Percentiles rank a stretch among this genome's conserved stretches.
These are phyloP conservation scores for Oryzias curvinotus DNA, from an alignment of 2,113 vertebrate species.

Conservation along the genomic window DNA sequence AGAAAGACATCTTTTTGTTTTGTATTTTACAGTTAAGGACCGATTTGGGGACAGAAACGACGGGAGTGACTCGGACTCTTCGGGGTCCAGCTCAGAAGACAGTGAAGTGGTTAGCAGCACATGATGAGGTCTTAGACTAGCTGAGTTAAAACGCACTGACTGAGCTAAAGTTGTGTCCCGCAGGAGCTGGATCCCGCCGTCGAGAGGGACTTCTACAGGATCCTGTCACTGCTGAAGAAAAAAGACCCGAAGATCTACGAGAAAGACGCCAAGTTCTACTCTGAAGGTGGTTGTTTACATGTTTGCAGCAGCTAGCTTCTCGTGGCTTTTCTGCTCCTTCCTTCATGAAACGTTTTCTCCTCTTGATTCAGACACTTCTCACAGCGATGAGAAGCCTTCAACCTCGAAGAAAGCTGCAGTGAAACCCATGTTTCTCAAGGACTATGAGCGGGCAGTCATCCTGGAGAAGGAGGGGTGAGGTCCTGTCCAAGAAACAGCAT, in stretches of 20 bases:
- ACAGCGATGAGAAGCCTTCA: conserved; percentile 43
- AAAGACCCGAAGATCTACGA: conserved; percentile 89
- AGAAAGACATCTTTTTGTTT: not conserved
- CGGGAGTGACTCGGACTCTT: conserved; percentile 70
- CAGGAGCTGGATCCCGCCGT: conserved; percentile 83
- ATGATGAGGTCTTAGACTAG: too few relatives aligned
- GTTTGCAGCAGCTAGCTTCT: not conserved
- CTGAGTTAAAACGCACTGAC: not conserved
- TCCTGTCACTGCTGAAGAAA: conserved; percentile 87
- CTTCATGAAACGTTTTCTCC: not conserved
- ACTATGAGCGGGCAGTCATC: conserved; percentile 89
- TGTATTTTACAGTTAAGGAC: conserved; percentile 82
- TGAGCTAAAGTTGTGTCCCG: rapidly evolving
- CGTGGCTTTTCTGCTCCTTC: not conserved
- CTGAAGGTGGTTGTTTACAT: conserved; percentile 42
- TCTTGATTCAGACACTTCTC: conserved; percentile 32
- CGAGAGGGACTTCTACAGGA: conserved; percentile 87
- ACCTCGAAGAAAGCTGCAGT: conserved; percentile 69
- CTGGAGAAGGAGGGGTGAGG: conserved; percentile 88
- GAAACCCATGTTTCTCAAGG: conserved; percentile 87
- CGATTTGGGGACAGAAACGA: conserved; percentile 78
- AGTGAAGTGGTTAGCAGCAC: conserved; percentile 72
- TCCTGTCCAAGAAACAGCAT: not conserved
- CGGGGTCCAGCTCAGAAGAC: conserved; percentile 82
- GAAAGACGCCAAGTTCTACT: conserved; percentile 80